Evolutionary conservation across 1,140 invertebrate genomes (phyloP), one percentile per base, ranked within the genome.

Genomic region (Apis laboriosa): DNA sequence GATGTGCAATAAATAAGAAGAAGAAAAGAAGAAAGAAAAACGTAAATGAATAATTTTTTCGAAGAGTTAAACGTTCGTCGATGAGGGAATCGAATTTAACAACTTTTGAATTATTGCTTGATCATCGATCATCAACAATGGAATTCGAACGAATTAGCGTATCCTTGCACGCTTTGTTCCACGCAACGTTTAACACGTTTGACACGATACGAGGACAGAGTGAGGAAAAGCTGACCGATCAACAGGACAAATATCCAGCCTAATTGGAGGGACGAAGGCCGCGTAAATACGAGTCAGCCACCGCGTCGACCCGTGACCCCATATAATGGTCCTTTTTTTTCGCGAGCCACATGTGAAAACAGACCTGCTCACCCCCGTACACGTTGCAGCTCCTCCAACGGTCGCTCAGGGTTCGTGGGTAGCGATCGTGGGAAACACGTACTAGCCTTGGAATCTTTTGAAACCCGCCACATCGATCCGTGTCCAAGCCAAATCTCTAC

Each of bases 291-390:
- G 58, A 90, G 61, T 88, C 80, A 84, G 34, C 55, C 28, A 43
- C 34, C 21, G 61, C 34, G 64, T 74, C 80, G 68, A 87, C 77
- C 56, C 74, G 53, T 84, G 86, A 87, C 73, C 74, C 67, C 64
- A 73, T 85, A 78, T 85, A 78, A 85, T 85, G 82, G 82, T 58
- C 76, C 71, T 76, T 68, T 81, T 86, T 90, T 91, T 91, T 90
- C 81, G 89, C 83, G 73, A 90, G 72, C 90, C 90, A 91, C 83
- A 90, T 91, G 90, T 91, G 90, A 86, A 90, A 89, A 86, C 84
- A 86, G 83, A 55, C 85, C 80, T 75, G 74, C 79, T 67, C 90
- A 90, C 90, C 88, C 88, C 90, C 90, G 68, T 90, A 88, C 72
- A 83, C 77, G 80, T 77, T 75, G 68, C 80, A 80, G 86, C 79